phyloP scores from a whole-genome alignment of 2,113 vertebrate genomes.

The Pipa parva region DNA sequence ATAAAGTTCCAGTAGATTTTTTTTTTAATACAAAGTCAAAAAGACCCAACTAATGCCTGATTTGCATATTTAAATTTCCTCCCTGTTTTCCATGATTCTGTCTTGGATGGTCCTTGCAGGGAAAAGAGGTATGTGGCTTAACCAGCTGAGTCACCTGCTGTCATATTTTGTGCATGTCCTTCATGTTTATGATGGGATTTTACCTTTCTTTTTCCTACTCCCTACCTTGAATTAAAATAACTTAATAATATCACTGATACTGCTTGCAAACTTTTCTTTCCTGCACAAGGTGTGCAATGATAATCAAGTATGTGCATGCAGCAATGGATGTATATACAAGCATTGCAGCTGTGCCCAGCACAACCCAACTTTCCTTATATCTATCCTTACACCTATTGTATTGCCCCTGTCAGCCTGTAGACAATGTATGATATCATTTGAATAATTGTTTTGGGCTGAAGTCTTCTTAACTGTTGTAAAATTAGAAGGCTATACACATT shows the following conservation, averaged over 20 bases:
- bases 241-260: slow-evolving; percentile 67
- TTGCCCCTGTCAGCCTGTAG: slow-evolving; percentile 65
- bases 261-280: slow-evolving; percentile 73
- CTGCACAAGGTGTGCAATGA: slow-evolving; percentile 60
- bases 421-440: background rate
- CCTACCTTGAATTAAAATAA: slow-evolving; percentile 67
- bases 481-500: no score
- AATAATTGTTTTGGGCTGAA: no score
- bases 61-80: slow-evolving; percentile 82
- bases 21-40: slow-evolving; percentile 58
- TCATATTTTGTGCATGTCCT: slow-evolving; percentile 85
- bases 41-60: slow-evolving; percentile 71
- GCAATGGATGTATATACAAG: slow-evolving; percentile 62
- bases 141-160: slow-evolving; percentile 70
- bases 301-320: slow-evolving; percentile 67
- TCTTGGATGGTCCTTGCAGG: slow-evolving; percentile 89
- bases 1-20: slow-evolving; percentile 42
- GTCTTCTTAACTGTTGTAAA: no score
- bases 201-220: slow-evolving; percentile 58
- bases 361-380: slow-evolving; percentile 64
- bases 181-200: slow-evolving; percentile 68
- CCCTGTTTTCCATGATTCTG: slow-evolving; percentile 85
- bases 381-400: slow-evolving; percentile 65
- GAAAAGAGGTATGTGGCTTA: slow-evolving; percentile 96
- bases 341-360: slow-evolving; percentile 70